Conservation (phyloP, 2,888 invertebrate genomes). For the Muscina levida region DNA sequence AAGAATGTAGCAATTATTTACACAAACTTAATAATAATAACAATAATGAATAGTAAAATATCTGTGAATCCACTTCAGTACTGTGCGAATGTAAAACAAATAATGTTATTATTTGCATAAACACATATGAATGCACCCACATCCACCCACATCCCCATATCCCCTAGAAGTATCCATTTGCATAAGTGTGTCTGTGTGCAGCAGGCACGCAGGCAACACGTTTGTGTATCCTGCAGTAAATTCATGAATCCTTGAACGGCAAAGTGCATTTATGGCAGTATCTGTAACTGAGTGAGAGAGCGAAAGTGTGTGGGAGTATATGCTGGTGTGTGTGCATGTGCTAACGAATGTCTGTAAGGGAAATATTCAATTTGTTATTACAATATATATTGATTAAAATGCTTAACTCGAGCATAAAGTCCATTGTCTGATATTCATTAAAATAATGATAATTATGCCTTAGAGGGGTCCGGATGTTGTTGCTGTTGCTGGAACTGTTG, state of each 20-base stretch:
- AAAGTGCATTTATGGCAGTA: background rate
- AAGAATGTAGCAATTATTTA: background rate
- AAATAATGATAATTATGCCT: conserved; percentile 2
- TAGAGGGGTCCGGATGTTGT: background rate
- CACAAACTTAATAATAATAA: conserved; percentile 16
- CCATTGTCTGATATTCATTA: conserved; percentile 1
- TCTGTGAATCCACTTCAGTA: background rate
- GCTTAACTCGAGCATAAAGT: conserved; percentile 4
- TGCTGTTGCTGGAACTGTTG: no score
- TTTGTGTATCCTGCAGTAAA: no score
- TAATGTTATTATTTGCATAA: conserved; percentile 25
- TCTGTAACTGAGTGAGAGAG: background rate
- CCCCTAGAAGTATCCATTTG: background rate
- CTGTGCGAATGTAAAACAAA: conserved; percentile 28
- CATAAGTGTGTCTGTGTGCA: no score
- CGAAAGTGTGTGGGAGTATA: background rate
- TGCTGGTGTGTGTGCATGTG: background rate
- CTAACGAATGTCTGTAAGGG: conserved; percentile 3
- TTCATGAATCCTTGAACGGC: no score
- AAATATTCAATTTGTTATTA: conserved; percentile 29
- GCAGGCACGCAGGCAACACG: no score
- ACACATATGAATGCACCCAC: background rate
- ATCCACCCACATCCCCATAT: background rate
- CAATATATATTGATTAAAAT: conserved; percentile 21
- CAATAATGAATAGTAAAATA: background rate